Base-by-base conservation (phyloP, 2,888 invertebrate genomes). In the Tipula helvola region DNA sequence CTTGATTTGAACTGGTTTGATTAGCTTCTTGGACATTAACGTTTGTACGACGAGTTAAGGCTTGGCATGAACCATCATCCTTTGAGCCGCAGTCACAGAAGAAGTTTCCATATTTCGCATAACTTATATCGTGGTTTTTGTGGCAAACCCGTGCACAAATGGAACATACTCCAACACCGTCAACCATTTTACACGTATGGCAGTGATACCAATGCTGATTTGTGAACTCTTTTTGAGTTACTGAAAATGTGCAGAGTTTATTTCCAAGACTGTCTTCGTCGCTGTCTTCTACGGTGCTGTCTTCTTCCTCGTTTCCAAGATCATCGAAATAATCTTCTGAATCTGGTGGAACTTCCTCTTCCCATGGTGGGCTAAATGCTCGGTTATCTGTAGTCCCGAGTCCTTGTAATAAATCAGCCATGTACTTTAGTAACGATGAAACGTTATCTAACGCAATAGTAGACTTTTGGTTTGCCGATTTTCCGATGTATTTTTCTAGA, bases 51-150 rank as follows among this genome's bases (percentile, higher is more conserved):
- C 91, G 89, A 36, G 92, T 92, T 36, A 92, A 88, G 0, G 92
- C 94, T 89, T 95, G 94, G 89, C 96, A 96, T 0, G 95, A 94
- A 0, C 94, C 95, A 90, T 97, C 97, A 86, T 98, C 97, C 90
- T 98, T 98, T 0, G 98, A 98, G 2, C 99, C 99, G 90, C 99
- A 99, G 91, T 99, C 99, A 90, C 99, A 99, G 93, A 99, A 99
- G 93, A 99, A 99, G 90, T 98, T 98, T 0, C 99, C 99, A 90
- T 97, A 98, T 91, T 99, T 99, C 86, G 99, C 98, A 90, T 99
- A 99, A 5, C 98, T 96, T 0, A 99, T 95, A 91, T 99, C 99
- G 90, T 99, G 99, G 0, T 97, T 97, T 88, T 97, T 95, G 91
- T 99, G 99, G 90, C 99, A 99, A 8, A 99, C 99, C 87, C 97